Evolutionary conservation across 2,113 vertebrate species (phyloP).

Genomic region (Tychaedon coryphoeus): DNA sequence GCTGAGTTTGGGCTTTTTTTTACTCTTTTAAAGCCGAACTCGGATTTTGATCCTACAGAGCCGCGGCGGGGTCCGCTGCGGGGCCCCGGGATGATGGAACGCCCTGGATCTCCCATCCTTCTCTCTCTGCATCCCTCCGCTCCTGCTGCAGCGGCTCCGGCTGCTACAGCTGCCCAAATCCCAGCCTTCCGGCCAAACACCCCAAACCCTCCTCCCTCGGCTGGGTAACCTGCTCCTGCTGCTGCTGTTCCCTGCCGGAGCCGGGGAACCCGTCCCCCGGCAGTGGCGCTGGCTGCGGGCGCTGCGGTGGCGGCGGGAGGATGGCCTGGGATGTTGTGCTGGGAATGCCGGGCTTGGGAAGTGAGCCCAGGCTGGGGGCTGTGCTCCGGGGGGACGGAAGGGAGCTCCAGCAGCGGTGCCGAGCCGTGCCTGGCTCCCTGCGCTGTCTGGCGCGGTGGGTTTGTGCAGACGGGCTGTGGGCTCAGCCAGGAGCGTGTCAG

Average conservation of each 20-base stretch:
- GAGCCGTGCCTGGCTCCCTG: neutral
- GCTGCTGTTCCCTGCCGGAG: neutral
- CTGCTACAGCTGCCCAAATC: accelerated
- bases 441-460: neutral
- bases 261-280: neutral
- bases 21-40: neutral
- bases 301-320: neutral
- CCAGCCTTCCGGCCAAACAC: accelerated
- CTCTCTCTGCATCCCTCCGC: no score
- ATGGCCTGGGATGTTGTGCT: neutral
- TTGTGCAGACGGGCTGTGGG: neutral
- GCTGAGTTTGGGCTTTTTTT: neutral
- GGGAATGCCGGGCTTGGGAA: neutral
- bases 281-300: accelerated
- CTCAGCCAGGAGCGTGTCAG: neutral
- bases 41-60: neutral
- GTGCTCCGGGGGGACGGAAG: neutral
- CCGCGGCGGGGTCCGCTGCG: neutral
- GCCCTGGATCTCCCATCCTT: neutral
- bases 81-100: no score
- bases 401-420: no score
- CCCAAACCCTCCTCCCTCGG: neutral
- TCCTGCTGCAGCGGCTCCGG: neutral
- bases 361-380: neutral
- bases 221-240: neutral